Percentiles rank a stretch among this genome's conserved stretches.
These are phyloP conservation scores for Hafferia zeledoni DNA, from an alignment of 2,797 vertebrate genomes.

Conservation along the genomic window DNA sequence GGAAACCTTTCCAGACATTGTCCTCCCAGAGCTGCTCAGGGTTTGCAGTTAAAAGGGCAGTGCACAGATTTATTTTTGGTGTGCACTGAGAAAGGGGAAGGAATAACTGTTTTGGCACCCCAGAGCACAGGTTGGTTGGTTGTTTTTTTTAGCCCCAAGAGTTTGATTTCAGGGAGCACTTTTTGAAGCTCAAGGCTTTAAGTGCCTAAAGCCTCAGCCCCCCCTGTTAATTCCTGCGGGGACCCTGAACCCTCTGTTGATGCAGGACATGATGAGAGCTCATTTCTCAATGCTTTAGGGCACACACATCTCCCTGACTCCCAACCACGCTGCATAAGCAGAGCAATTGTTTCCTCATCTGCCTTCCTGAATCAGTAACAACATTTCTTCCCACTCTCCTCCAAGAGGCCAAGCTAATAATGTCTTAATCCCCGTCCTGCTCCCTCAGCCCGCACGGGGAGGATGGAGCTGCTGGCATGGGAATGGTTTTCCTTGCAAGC, in stretches of 20 bases:
- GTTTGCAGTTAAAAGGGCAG: slow-evolving; percentile 7
- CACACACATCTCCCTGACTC: background rate
- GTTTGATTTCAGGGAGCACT: background rate
- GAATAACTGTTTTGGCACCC: background rate
- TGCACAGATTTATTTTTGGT: background rate
- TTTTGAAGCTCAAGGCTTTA: background rate
- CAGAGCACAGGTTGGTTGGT: background rate
- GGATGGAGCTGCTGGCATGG: background rate
- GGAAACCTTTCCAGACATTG: slow-evolving; percentile 40
- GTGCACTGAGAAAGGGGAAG: background rate
- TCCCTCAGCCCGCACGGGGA: background rate
- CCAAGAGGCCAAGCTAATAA: background rate
- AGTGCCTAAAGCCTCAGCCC: background rate
- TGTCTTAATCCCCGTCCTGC: background rate
- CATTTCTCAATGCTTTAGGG: background rate
- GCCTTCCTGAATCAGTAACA: background rate
- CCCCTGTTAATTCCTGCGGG: background rate
- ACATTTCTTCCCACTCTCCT: background rate
- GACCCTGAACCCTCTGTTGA: background rate
- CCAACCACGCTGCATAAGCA: background rate
- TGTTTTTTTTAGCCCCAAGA: background rate
- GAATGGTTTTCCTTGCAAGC: background rate
- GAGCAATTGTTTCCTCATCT: background rate
- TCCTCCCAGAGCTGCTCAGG: background rate
- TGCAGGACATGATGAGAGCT: background rate